Conservation (phyloP, 35 echinoderm and acorn worm species). For the Hemicentrotus pulcherrimus region DNA sequence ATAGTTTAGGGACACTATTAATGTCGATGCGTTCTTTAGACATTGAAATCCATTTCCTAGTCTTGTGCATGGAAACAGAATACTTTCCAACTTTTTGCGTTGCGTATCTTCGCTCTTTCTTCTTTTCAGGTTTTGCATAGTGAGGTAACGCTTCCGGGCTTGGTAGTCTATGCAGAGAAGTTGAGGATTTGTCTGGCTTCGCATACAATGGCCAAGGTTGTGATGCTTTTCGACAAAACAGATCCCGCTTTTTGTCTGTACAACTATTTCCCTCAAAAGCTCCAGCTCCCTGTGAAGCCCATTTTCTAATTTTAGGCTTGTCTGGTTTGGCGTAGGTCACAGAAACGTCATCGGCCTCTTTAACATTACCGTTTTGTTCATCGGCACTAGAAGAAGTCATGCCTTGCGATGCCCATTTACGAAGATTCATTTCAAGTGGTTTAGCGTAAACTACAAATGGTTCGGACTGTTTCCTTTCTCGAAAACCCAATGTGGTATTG, state of each 20-base stretch:
- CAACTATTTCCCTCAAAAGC: not conserved
- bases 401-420: constrained; percentile 1
- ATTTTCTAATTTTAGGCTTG: constrained; percentile 15
- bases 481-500: not conserved
- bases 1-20: not conserved
- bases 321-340: not conserved
- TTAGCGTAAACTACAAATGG: not conserved
- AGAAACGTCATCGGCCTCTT: not conserved
- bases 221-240: not conserved
- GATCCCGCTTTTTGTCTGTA: not conserved
- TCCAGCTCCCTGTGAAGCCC: not conserved
- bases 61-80: not conserved
- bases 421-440: not conserved
- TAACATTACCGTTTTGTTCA: not conserved
- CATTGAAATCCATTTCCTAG: constrained; percentile 10
- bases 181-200: not conserved
- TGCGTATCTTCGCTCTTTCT: not conserved
- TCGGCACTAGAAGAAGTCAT: not conserved
- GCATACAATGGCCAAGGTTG: not conserved
- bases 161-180: not conserved
- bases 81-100: not conserved
- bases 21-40: not conserved
- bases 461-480: not conserved
- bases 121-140: not conserved
- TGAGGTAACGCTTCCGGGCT: not conserved